phyloP scores from a whole-genome alignment of 2,113 vertebrate genomes.

The Gobiocypris rarus region DNA sequence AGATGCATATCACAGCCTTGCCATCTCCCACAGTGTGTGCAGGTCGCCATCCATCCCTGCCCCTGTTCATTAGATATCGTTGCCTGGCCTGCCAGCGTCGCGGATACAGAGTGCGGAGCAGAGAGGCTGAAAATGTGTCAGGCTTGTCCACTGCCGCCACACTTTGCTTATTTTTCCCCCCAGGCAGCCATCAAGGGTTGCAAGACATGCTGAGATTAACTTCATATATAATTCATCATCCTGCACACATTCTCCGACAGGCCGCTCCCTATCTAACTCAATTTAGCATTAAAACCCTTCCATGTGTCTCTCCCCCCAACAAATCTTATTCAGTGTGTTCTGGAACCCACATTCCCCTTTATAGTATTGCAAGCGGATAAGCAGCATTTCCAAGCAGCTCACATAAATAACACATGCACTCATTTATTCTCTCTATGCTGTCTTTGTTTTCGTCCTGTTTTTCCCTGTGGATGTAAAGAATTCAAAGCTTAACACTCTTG shows the following conservation, averaged over 20 bases:
- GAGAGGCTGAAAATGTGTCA: conserved; percentile 46
- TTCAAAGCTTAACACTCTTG: neutral
- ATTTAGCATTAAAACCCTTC: conserved; percentile 57
- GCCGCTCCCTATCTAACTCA: conserved; percentile 47
- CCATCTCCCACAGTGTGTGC: neutral
- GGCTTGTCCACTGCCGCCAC: conserved; percentile 47
- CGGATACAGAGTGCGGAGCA: conserved; percentile 16
- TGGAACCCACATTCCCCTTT: conserved; percentile 39
- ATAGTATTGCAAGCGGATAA: conserved; percentile 22
- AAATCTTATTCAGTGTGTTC: conserved; percentile 51
- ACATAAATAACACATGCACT: conserved; percentile 32
- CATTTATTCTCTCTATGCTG: conserved; percentile 20
- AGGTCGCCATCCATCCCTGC: conserved; percentile 36
- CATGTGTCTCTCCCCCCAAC: neutral
- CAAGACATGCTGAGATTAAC: conserved; percentile 58
- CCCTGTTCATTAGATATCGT: conserved; percentile 43
- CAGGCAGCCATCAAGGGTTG: conserved; percentile 54
- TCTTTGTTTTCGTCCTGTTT: conserved; percentile 8
- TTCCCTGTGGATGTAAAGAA: conserved; percentile 13
- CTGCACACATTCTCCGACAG: conserved; percentile 45
- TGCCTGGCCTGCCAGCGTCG: conserved; percentile 21
- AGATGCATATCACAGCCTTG: conserved; percentile 30
- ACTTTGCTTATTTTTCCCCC: conserved; percentile 54
- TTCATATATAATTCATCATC: conserved; percentile 61
- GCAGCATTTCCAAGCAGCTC: conserved; percentile 34